Evolutionary conservation across 2,113 vertebrate genomes (phyloP), one percentile per base, ranked within the genome.

Genomic region (Cebidichthys violaceus): DNA sequence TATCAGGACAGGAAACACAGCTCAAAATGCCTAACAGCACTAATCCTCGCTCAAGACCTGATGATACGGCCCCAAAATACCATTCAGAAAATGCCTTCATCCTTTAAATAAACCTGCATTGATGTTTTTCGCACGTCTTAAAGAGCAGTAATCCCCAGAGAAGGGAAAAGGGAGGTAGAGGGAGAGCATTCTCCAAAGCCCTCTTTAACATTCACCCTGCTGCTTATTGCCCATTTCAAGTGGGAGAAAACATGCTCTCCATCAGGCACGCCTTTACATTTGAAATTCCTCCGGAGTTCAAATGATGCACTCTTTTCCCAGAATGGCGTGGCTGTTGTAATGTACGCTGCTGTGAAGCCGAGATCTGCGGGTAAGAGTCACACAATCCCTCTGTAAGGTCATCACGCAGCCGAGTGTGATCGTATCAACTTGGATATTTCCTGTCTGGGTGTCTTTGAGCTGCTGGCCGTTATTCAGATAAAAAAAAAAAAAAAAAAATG

Each of bases 1-100:
- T 95, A 95, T 95, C 94, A 79, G 86, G 91, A 92, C 92, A 93
- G 90, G 90, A 93, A 93, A 93, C 89, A 91, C 90, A 90, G 89
- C 92, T 92, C 88, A 92, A 92, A 95, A 94, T 87, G 89, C 90
- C 92, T 90, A 93, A 93, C 92, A 91, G 91, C 86, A 75, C 89
- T 95, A 95, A 95, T 95, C 94, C 94, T 90, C 64, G 75, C 84
- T 88, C 90, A 88, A 94, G 93, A 94, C 92, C 91, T 86, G 86
- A 92, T 91, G 92, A 94, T 95, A 93, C 85, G 70, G 89, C 85
- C 83, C 77, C 86, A 85, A 93, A 94, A 94, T 93, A 93, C 91
- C 89, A 91, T 91, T 93, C 92, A 93, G 93, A 89, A 91, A 91
- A 91, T 76, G 89, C 90, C 91, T 95, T 95, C 92, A 95, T 95